Evolutionary conservation across 2,113 vertebrate species (phyloP), one percentile per base, ranked within the genome.

Genomic region (Ptychochromis oligacanthus): DNA sequence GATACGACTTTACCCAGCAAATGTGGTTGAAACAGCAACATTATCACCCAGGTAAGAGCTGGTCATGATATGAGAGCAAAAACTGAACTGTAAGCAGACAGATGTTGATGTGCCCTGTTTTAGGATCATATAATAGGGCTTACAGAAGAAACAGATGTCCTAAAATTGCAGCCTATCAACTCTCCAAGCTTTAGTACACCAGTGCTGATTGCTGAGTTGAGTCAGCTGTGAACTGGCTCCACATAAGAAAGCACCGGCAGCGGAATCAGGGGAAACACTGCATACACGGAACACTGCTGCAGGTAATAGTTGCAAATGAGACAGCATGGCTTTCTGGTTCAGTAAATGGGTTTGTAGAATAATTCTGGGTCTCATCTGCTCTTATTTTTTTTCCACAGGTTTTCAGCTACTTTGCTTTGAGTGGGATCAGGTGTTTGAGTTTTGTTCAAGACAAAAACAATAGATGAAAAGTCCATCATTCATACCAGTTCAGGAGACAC

Each of bases 381-480:
- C 1, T 10, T 74, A 9, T 67, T 8, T 0, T 0, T n/a, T 5
- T 15, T 22, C n/a, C 28, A 22, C n/a, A 18, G 22, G 22, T 9
- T 26, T 59, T n/a, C 38, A 52, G 24, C 10, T 49, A 6, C 18
- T 49, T 28, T 70, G 38, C 0, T 38, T 65, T 5, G n/a, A 43
- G 38, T 4, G 17, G 17, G 49, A 43, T 72, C 65, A 52, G 43
- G 11, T 52, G 65, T 52, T 49, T 70, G 40, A 70, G 24, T 26
- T 43, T 70, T 49, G 1, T 28, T 70, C 17, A 52, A 52, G 40
- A 70, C 11, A 3, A 52, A 70, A 70, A 49, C 40, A 49, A 70
- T 43, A 28, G 43, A 52, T 70, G 49, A 52, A 20, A 54, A n/a
- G 20, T 67, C 22, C 22, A 46, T 46, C 38, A 46, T 46, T 70